Percentiles rank a stretch among this genome's conserved stretches.
Evolutionary conservation across 2,113 vertebrate species (phyloP).

Genomic region (Bolborhynchus lineola): DNA sequence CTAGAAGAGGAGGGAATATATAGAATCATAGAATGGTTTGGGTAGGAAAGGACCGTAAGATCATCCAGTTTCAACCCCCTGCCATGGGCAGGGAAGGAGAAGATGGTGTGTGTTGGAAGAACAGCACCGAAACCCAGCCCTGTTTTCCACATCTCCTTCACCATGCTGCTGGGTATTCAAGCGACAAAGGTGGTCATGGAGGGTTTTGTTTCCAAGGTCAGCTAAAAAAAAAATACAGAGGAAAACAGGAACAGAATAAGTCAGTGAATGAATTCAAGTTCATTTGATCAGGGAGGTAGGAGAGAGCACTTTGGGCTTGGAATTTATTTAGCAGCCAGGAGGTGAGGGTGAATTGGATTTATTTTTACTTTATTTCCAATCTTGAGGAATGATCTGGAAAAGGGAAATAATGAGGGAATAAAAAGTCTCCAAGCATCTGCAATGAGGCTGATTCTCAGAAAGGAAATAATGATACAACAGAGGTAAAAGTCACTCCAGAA

Average conservation of each 20-base stretch:
- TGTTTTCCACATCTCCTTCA: not conserved
- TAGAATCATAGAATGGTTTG: not conserved
- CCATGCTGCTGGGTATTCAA: not conserved
- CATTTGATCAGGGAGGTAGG: not conserved
- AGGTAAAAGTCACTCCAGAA: not conserved
- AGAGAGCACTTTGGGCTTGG: not conserved
- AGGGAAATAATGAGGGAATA: not conserved
- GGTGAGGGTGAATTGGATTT: not conserved
- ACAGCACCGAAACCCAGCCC: not conserved
- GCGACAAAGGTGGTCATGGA: fast-evolving
- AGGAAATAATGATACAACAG: not conserved
- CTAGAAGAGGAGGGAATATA: not conserved
- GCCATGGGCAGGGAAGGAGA: not conserved
- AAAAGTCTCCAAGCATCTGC: not conserved
- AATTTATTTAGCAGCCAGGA: not conserved
- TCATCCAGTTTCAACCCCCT: not conserved
- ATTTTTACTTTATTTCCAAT: not conserved
- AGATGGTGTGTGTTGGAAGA: not conserved
- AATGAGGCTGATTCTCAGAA: not conserved
- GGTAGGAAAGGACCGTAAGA: not conserved
- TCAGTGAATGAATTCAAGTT: not conserved
- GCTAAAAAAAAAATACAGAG: not conserved
- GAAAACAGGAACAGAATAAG: not conserved
- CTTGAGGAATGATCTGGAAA: not conserved
- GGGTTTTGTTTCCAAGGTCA: not conserved